Evolutionary conservation across 2,888 invertebrate species (phyloP).

Genomic region (Cryptophagus acutangulus): DNA sequence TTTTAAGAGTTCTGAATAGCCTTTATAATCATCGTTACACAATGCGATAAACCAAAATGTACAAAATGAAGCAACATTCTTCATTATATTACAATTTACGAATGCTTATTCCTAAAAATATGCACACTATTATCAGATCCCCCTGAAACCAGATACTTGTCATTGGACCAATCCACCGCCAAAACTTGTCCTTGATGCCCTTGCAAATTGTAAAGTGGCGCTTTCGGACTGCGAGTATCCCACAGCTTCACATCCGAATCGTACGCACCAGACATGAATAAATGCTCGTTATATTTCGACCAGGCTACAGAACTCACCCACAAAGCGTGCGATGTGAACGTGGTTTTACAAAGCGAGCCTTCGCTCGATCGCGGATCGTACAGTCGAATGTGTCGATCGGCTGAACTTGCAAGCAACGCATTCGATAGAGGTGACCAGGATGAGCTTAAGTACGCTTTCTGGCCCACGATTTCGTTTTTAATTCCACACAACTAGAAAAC

Average conservation of each 20-base stretch:
- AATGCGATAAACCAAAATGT: no score
- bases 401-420: slow-evolving; percentile 77
- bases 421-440: slow-evolving; percentile 76
- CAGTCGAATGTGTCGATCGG: slow-evolving; percentile 84
- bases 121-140: slow-evolving; percentile 90
- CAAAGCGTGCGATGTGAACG: slow-evolving; percentile 81
- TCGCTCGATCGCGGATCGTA: slow-evolving; percentile 90
- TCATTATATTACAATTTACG: slow-evolving; percentile 14
- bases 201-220: slow-evolving; percentile 84
- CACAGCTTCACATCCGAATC: slow-evolving; percentile 90
- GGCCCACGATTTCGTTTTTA: slow-evolving; percentile 77
- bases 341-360: slow-evolving; percentile 79
- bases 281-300: slow-evolving; percentile 75
- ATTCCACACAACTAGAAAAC: slow-evolving; percentile 61
- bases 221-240: slow-evolving; percentile 90
- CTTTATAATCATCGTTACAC: no score
- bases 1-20: no score
- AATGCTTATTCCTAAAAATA: slow-evolving; percentile 62
- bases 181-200: slow-evolving; percentile 94
- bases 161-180: slow-evolving; percentile 90
- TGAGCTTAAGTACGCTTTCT: slow-evolving; percentile 85
- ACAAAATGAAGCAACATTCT: slow-evolving; percentile 5
- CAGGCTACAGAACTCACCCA: slow-evolving; percentile 92
- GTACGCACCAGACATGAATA: slow-evolving; percentile 90
- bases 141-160: slow-evolving; percentile 81